Percentiles rank a stretch among this genome's conserved stretches.
Conservation (phyloP, 2,888 invertebrate genomes). For the Idaea aversata region DNA sequence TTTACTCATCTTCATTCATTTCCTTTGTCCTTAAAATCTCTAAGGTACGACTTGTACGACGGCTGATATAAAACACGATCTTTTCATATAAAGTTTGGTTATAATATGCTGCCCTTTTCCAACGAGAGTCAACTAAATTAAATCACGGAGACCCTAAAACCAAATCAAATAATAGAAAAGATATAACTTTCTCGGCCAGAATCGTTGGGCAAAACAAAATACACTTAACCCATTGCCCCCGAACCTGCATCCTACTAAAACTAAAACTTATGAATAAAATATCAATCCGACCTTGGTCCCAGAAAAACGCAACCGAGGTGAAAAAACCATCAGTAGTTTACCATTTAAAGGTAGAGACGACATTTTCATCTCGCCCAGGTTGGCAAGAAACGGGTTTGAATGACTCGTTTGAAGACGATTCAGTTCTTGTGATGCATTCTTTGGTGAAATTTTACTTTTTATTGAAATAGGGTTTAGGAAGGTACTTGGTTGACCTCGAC, state of each 20-base stretch:
- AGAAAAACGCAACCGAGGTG: constrained; percentile 6
- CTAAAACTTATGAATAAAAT: constrained; percentile 23
- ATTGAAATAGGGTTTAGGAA: background rate
- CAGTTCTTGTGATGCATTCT: background rate
- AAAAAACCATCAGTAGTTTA: constrained; percentile 6
- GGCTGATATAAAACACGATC: no score
- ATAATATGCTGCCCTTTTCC: no score
- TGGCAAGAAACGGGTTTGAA: constrained; percentile 9
- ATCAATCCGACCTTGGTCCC: constrained; percentile 2
- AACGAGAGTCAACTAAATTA: background rate
- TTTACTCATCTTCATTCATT: no score
- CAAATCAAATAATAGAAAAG: background rate
- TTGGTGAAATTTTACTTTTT: background rate
- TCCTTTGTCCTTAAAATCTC: no score
- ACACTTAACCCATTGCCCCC: constrained; percentile 19
- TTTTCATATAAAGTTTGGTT: no score
- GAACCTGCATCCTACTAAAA: constrained; percentile 31
- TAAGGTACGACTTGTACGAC: no score
- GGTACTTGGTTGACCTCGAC: background rate
- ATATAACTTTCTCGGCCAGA: background rate
- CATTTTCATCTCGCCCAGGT: background rate
- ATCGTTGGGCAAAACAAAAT: constrained; percentile 1
- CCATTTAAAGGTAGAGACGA: background rate
- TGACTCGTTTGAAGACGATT: background rate
- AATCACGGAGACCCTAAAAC: background rate